Evolutionary conservation across 1,140 invertebrate species (phyloP).

Genomic region (Antheraea pernyi): DNA sequence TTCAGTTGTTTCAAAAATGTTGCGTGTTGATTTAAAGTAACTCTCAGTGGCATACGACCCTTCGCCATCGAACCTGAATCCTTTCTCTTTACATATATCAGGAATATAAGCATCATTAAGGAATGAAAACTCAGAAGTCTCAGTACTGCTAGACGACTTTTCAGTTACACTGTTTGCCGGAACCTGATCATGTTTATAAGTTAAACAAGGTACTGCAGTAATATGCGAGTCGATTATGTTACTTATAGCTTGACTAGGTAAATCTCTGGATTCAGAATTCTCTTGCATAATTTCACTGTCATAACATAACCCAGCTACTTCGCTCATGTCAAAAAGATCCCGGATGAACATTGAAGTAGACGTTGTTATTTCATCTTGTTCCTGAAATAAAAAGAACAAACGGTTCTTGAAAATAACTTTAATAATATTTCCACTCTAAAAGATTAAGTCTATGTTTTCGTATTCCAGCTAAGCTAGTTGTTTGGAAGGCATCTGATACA

Average conservation of each 20-base stretch:
- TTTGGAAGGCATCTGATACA: too few relatives aligned
- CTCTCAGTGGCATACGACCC: slow-evolving; percentile 7
- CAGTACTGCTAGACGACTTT: slow-evolving; percentile 22
- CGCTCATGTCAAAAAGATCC: slow-evolving; percentile 60
- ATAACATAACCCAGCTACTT: slow-evolving; percentile 35
- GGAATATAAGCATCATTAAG: slow-evolving; percentile 33
- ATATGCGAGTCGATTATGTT: slow-evolving; percentile 48
- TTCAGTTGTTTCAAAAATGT: not conserved
- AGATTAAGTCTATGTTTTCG: not conserved
- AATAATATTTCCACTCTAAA: not conserved
- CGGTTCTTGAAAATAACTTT: not conserved
- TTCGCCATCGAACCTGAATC: not conserved
- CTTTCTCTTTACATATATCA: slow-evolving; percentile 30
- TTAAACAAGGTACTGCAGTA: slow-evolving; percentile 31
- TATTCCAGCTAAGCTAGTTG: too few relatives aligned
- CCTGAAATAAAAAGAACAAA: slow-evolving; percentile 17
- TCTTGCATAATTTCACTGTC: slow-evolving; percentile 25
- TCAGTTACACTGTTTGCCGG: slow-evolving; percentile 4
- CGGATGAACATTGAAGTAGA: slow-evolving; percentile 62
- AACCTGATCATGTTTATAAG: slow-evolving; percentile 21
- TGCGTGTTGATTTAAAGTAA: not conserved
- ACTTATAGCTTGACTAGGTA: slow-evolving; percentile 27
- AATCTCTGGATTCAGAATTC: slow-evolving; percentile 26
- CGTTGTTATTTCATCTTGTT: slow-evolving; percentile 29
- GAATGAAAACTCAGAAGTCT: slow-evolving; percentile 49